A percentile compares a stretch with the other conserved stretches of the same genome.
phyloP scores from a whole-genome alignment of 2,797 vertebrate species.

The Chaetodon trifasciatus region DNA sequence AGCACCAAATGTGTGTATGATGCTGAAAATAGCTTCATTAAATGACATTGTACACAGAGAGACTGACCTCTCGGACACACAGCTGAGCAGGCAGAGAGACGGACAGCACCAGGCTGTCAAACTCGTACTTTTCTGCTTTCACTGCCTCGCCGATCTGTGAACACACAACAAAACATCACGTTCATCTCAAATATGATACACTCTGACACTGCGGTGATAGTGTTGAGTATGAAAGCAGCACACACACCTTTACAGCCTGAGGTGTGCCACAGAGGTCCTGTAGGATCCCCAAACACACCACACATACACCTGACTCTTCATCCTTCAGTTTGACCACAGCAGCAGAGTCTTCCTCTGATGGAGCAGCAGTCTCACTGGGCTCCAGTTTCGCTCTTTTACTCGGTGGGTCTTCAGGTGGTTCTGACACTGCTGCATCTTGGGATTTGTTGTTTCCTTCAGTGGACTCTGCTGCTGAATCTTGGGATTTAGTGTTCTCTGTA shows the following conservation, averaged over 20 bases:
- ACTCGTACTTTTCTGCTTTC: slow-evolving; percentile 88
- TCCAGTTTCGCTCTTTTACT: slow-evolving; percentile 88
- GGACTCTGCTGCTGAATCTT: slow-evolving; percentile 35
- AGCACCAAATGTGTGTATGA: too few species aligned
- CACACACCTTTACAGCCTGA: slow-evolving; percentile 88
- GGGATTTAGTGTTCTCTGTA: slow-evolving; percentile 40
- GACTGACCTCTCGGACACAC: slow-evolving; percentile 94
- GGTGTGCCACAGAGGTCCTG: slow-evolving; percentile 88
- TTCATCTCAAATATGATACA: not conserved
- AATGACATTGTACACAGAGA: not conserved
- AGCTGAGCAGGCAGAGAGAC: slow-evolving; percentile 96
- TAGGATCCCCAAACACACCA: slow-evolving; percentile 92
- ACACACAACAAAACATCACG: not conserved
- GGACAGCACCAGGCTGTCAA: slow-evolving; percentile 91
- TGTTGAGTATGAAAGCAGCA: not conserved
- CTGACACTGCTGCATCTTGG: too few species aligned
- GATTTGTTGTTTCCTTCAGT: too few species aligned
- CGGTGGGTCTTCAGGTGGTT: slow-evolving; percentile 79
- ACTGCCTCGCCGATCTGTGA: slow-evolving; percentile 90
- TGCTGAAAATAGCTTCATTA: not conserved
- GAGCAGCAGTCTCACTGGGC: not conserved
- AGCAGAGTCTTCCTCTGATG: slow-evolving; percentile 30
- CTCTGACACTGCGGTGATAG: not conserved
- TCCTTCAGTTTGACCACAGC: not conserved
- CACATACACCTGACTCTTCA: slow-evolving; percentile 80